Conservation (phyloP, 2,888 invertebrate species). For the Oscheius sp. region DNA sequence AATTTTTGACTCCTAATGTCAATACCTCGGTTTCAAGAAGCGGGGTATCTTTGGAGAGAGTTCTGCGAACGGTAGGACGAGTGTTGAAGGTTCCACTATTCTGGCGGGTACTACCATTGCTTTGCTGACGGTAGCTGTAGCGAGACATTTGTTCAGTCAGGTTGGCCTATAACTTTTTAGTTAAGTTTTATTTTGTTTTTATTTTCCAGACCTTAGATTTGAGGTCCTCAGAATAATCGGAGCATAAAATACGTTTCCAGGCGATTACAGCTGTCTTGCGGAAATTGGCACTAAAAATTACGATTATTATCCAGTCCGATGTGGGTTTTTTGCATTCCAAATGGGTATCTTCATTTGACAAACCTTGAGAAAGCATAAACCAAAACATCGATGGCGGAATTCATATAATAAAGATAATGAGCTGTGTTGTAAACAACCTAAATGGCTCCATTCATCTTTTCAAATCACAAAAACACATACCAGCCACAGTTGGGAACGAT, state of each 20-base stretch:
- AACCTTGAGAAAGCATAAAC: slow-evolving; percentile 70
- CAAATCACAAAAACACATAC: slow-evolving; percentile 2
- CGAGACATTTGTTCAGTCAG: slow-evolving; percentile 46
- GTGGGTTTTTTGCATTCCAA: not conserved
- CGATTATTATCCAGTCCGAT: not conserved
- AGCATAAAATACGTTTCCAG: slow-evolving; percentile 58
- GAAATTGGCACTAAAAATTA: slow-evolving; percentile 64
- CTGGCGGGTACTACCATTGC: not conserved
- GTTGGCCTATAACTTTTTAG: slow-evolving; percentile 23
- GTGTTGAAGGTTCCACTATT: not conserved
- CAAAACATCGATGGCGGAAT: slow-evolving; percentile 67
- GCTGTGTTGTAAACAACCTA: slow-evolving; percentile 62
- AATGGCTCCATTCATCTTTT: slow-evolving; percentile 6
- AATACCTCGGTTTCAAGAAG: slow-evolving; percentile 16
- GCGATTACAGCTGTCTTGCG: slow-evolving; percentile 65
- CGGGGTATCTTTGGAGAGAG: slow-evolving; percentile 2
- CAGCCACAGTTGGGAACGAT: slow-evolving; percentile 45
- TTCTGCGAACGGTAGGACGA: not conserved
- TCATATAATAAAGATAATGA: slow-evolving; percentile 68
- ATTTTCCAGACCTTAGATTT: slow-evolving; percentile 18
- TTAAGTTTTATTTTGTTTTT: not conserved
- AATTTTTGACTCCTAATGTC: not conserved
- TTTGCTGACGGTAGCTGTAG: slow-evolving; percentile 33
- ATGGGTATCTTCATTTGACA: too few relatives aligned
- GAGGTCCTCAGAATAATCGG: slow-evolving; percentile 26